Evolutionary conservation across 2,797 vertebrate species (phyloP).

Genomic region (Coregonus suidteri): DNA sequence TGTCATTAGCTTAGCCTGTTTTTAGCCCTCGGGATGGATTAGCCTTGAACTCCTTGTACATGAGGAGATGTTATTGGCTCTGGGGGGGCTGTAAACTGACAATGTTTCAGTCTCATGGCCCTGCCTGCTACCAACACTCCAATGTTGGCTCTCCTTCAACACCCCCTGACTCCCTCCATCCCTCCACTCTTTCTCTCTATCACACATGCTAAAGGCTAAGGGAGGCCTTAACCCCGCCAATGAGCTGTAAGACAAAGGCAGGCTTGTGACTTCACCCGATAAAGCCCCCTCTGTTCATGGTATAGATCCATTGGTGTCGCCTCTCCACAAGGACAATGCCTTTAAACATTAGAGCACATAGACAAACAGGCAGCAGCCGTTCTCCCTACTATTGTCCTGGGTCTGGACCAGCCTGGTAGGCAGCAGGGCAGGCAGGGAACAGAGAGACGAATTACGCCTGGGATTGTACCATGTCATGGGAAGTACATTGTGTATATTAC

Average conservation of each 20-base stretch:
- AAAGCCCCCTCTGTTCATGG: conserved; percentile 39
- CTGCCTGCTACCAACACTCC: neutral
- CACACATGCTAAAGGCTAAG: conserved; percentile 12
- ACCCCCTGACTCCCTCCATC: conserved; percentile 3
- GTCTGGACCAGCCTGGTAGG: conserved; percentile 4
- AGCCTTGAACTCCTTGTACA: conserved; percentile 3
- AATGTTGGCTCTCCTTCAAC: neutral
- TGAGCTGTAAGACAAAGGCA: conserved; percentile 35
- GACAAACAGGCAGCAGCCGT: conserved; percentile 21
- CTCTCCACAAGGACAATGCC: conserved; percentile 47
- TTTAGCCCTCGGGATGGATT: conserved; percentile 1
- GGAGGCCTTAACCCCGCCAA: neutral
- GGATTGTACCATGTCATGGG: conserved; percentile 20
- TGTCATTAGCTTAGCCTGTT: neutral
- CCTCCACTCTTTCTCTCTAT: conserved; percentile 14
- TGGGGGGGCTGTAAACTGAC: neutral
- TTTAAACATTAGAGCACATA: conserved; percentile 32
- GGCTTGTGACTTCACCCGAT: conserved; percentile 40
- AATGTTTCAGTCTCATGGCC: neutral
- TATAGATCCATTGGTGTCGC: conserved; percentile 37
- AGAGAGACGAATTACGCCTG: neutral
- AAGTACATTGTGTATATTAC: conserved; percentile 38
- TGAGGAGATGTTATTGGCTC: conserved; percentile 1
- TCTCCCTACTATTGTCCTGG: conserved; percentile 21
- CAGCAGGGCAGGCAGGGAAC: neutral